Conservation (phyloP, 2,888 invertebrate species). For the Xestia ashworthii region DNA sequence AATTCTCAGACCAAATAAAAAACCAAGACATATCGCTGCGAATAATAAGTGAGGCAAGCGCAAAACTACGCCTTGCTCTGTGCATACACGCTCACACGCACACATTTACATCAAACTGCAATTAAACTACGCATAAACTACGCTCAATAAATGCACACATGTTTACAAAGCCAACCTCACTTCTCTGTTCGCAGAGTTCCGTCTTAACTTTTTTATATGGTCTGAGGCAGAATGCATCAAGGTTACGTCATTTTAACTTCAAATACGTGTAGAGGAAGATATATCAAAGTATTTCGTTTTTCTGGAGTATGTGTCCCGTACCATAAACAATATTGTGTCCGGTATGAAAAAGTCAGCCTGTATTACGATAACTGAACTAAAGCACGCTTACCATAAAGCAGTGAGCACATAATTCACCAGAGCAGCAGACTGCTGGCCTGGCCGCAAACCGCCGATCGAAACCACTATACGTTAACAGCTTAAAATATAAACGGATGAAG, state of each 20-base stretch:
- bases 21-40: too few relatives aligned
- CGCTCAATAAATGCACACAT: too few relatives aligned
- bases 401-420: conserved; percentile 37
- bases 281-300: background rate
- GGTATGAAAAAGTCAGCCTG: background rate
- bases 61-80: too few relatives aligned
- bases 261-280: background rate
- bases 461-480: conserved; percentile 50
- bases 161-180: too few relatives aligned
- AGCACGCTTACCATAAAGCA: conserved; percentile 42
- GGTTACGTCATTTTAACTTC: background rate
- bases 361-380: conserved; percentile 1
- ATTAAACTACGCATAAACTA: too few relatives aligned
- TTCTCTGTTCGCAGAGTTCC: too few relatives aligned
- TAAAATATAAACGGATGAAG: conserved; percentile 47
- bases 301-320: background rate
- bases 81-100: too few relatives aligned
- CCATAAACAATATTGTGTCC: background rate
- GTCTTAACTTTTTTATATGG: too few relatives aligned
- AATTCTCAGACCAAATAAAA: too few relatives aligned
- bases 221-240: background rate
- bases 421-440: conserved; percentile 30
- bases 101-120: too few relatives aligned
- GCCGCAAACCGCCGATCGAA: conserved; percentile 54
- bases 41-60: too few relatives aligned